Conservation (phyloP, 1,140 invertebrate genomes). For the Dendroctonus ponderosae region DNA sequence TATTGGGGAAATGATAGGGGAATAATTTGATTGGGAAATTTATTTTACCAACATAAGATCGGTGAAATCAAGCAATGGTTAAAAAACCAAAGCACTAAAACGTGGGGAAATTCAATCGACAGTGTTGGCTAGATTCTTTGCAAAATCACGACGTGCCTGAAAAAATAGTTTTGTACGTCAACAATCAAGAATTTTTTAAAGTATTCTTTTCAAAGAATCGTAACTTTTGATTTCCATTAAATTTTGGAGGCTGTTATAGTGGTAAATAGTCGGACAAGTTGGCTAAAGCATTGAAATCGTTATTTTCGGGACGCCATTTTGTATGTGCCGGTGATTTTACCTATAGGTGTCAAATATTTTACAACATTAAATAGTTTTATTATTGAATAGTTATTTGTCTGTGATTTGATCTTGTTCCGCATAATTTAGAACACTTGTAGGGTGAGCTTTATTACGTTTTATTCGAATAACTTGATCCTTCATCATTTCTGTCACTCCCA, state of each 20-base stretch:
- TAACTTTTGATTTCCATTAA: conserved; percentile 14
- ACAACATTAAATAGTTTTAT: conserved; percentile 24
- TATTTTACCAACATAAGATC: no score
- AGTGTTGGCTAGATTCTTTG: conserved; percentile 40
- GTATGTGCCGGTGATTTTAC: conserved; percentile 49
- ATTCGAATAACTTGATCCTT: conserved; percentile 25
- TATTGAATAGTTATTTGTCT: conserved; percentile 6
- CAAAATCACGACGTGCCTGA: conserved; percentile 49
- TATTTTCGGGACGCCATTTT: conserved; percentile 50
- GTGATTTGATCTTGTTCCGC: background rate
- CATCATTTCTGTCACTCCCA: conserved; percentile 46
- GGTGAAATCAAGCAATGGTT: no score
- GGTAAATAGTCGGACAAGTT: conserved; percentile 20
- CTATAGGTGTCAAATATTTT: conserved; percentile 43
- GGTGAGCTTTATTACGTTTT: conserved; percentile 15
- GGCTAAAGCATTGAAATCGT: conserved; percentile 43
- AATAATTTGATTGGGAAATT: no score
- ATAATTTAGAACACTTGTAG: conserved; percentile 1
- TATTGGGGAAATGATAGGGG: no score
- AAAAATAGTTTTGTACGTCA: conserved; percentile 48
- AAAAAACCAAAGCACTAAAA: conserved; percentile 1
- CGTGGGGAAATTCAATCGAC: conserved; percentile 12
- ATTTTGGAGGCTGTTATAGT: conserved; percentile 21
- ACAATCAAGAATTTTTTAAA: conserved; percentile 45
- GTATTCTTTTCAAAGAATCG: conserved; percentile 27